Evolutionary conservation across 1,140 invertebrate genomes (phyloP), one percentile per base, ranked within the genome.

Genomic region (Himalopsyche phryganea): DNA sequence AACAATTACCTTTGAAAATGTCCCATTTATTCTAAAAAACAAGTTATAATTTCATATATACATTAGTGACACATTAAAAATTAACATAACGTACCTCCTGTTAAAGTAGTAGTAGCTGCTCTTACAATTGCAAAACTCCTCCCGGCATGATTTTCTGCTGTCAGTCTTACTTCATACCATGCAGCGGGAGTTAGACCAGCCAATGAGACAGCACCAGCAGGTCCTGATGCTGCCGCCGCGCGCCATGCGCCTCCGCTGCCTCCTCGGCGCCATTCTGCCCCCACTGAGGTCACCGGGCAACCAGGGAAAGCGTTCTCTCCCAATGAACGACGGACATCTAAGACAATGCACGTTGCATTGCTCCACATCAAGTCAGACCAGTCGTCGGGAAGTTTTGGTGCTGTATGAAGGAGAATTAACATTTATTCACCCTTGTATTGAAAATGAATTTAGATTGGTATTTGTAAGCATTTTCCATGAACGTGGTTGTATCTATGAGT

Each of bases 81-180:
- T n/a, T n/a, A n/a, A n/a, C n/a, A n/a, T n/a, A n/a, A 56, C 72
- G 73, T 70, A 87, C 86, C 85, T 69, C 89, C 90, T 40, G 83
- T 82, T 50, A 85, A 78, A 1, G 87, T 88, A 3, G 86, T 85
- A 0, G 89, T 92, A 0, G 87, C 86, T 62, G 90, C 89, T 65
- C 85, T 82, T 68, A 87, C 84, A 33, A 85, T 72, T 1, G 81
- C 80, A 50, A 80, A 79, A 6, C 83, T 82, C 20, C 79, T 76
- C 0, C 89, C 88, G 7, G 89, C 87, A 50, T 90, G 88, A 63
- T 88, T 91, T 61, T 88, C 81, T 0, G 87, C 90, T 50, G 83
- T 85, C 6, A 91, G 72, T 44, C 83, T 78, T 36, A 91, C 69
- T 44, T 80, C 82, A 66, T 90, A 91, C 81, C 86, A 87, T 0